Evolutionary conservation across 2,113 vertebrate genomes (phyloP).

Genomic region (Vombatus ursinus): DNA sequence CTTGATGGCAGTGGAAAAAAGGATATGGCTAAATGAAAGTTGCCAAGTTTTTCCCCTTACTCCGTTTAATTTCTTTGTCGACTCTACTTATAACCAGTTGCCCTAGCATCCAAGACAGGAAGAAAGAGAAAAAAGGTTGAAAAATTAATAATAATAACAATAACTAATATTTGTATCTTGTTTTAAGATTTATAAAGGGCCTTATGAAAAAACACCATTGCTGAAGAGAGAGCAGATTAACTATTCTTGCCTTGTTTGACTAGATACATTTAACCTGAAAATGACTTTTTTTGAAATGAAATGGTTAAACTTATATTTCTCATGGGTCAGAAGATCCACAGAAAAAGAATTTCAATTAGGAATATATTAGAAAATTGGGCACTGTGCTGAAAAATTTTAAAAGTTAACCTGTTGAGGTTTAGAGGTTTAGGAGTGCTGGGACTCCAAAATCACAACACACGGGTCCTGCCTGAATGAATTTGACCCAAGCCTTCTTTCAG

Average conservation of each 20-base stretch:
- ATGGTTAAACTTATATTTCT: constrained; percentile 43
- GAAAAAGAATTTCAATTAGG: constrained; percentile 51
- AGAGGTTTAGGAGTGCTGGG: too few relatives aligned
- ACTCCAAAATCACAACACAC: too few relatives aligned
- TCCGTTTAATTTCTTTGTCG: constrained; percentile 41
- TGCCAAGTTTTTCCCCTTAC: constrained; percentile 22
- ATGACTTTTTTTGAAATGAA: constrained; percentile 51
- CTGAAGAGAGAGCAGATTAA: constrained; percentile 26
- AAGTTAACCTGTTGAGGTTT: not conserved
- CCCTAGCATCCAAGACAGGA: not conserved
- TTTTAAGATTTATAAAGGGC: not conserved
- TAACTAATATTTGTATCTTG: not conserved
- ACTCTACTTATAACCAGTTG: not conserved
- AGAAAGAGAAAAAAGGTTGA: not conserved
- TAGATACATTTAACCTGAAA: constrained; percentile 21
- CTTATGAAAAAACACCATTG: not conserved
- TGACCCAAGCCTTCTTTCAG: too few relatives aligned
- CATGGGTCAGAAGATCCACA: constrained; percentile 47
- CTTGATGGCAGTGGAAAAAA: constrained; percentile 19
- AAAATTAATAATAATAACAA: not conserved
- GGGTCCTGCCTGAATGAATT: too few relatives aligned
- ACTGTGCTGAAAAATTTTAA: constrained; percentile 51
- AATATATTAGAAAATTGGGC: constrained; percentile 45
- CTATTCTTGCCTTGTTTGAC: constrained; percentile 43
- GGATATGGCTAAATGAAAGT: not conserved